Conservation (phyloP, 2,113 vertebrate genomes). For the Artemisiospiza belli region DNA sequence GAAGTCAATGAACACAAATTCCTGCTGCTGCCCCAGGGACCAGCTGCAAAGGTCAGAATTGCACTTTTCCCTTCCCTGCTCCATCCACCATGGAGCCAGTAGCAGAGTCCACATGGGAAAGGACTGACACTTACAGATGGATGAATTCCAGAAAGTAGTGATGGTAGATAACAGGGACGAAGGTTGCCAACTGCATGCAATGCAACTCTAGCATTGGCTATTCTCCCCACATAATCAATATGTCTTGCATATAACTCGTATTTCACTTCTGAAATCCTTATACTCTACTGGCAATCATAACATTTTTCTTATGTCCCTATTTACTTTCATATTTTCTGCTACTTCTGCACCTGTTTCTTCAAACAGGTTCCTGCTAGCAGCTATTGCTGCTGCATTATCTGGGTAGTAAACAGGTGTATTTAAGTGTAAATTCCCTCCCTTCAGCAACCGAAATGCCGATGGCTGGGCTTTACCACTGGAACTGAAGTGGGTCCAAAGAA, state of each 20-base stretch:
- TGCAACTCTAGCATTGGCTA: neutral
- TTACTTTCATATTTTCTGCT: neutral
- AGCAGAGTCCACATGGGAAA: neutral
- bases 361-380: neutral
- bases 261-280: neutral
- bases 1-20: neutral
- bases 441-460: neutral
- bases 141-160: neutral
- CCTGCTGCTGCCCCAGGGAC: neutral
- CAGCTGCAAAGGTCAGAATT: neutral
- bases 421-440: neutral
- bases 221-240: neutral
- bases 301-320: neutral
- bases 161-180: neutral
- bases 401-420: neutral
- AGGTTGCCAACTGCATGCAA: fast-evolving
- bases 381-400: neutral
- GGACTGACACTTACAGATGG: no score
- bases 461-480: neutral
- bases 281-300: neutral
- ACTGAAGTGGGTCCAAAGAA: neutral
- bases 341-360: neutral
- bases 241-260: neutral
- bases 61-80: neutral
- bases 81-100: neutral